Conservation (phyloP, 1,140 invertebrate species). For the Rhopalosiphum padi region DNA sequence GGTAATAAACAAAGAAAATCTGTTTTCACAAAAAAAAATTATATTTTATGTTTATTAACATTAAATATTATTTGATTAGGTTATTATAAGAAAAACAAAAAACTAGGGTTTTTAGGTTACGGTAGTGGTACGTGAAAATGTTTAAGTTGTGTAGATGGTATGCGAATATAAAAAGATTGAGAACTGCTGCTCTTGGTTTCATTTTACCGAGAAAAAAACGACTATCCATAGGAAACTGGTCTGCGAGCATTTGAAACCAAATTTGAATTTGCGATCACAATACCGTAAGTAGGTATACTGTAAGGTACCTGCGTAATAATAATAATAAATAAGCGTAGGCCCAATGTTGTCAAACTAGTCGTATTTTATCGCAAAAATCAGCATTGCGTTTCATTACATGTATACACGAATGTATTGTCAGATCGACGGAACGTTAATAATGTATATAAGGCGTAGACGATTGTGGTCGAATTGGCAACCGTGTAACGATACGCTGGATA, state of each 20-base stretch:
- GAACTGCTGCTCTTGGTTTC: too few species aligned
- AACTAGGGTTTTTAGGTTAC: too few species aligned
- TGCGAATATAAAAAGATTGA: too few species aligned
- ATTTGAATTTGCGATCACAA: background rate
- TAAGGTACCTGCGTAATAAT: too few species aligned
- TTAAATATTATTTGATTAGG: too few species aligned
- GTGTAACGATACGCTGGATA: background rate
- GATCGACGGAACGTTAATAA: background rate
- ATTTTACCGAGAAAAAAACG: background rate
- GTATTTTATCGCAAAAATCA: background rate
- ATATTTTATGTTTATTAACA: too few species aligned
- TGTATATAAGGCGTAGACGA: background rate
- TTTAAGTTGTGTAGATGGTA: too few species aligned
- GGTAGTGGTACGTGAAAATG: too few species aligned
- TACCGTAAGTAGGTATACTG: background rate
- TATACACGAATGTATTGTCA: background rate
- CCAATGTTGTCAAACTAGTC: background rate
- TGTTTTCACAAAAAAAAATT: too few species aligned
- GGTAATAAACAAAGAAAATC: too few species aligned
- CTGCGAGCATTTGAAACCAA: background rate
- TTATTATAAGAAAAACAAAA: too few species aligned
- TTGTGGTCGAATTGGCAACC: too few species aligned
- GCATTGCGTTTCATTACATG: background rate
- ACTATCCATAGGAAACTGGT: background rate
- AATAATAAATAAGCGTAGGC: background rate